Percentiles rank a stretch among this genome's conserved stretches.
These are phyloP conservation scores for Hirtodrosophila confusa DNA, from an alignment of 2,888 invertebrate species.

Conservation along the genomic window DNA sequence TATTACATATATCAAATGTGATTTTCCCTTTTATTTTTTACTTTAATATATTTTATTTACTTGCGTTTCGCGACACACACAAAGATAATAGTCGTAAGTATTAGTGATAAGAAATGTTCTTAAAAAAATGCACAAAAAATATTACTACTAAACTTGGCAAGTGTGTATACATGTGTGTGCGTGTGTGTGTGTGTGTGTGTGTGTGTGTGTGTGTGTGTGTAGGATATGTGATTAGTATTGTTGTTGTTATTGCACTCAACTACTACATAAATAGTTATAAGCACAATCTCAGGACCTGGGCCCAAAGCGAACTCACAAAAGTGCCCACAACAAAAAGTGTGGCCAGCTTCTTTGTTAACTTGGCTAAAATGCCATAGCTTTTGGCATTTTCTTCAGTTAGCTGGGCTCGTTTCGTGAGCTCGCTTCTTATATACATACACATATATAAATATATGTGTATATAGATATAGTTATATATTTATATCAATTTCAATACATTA, in stretches of 20 bases:
- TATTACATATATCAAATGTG: constrained; percentile 29
- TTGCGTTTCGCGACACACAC: constrained; percentile 62
- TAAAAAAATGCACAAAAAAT: constrained; percentile 45
- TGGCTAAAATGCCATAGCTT: not conserved
- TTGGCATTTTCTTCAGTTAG: too few relatives aligned
- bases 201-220: constrained; percentile 32
- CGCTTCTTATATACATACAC: not conserved
- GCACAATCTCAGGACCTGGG: constrained; percentile 20
- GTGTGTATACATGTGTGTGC: constrained; percentile 25
- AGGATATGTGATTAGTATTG: constrained; percentile 65
- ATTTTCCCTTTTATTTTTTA: constrained; percentile 9
- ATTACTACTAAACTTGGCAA: constrained; percentile 48
- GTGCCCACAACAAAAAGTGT: too few relatives aligned
- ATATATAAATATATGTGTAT: constrained; percentile 10
- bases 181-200: constrained; percentile 35
- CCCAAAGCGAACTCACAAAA: not conserved
- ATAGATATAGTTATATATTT: constrained; percentile 11
- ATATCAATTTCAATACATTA: constrained; percentile 37
- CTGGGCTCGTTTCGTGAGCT: too few relatives aligned
- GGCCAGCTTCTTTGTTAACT: not conserved
- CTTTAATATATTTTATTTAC: constrained; percentile 34
- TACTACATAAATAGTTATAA: constrained; percentile 26
- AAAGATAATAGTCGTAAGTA: constrained; percentile 42
- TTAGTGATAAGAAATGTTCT: constrained; percentile 42
- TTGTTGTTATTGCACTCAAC: constrained; percentile 25